These are phyloP conservation scores for Meandrusa payeni DNA, from an alignment of 2,888 invertebrate genomes.

Conservation along the genomic window DNA sequence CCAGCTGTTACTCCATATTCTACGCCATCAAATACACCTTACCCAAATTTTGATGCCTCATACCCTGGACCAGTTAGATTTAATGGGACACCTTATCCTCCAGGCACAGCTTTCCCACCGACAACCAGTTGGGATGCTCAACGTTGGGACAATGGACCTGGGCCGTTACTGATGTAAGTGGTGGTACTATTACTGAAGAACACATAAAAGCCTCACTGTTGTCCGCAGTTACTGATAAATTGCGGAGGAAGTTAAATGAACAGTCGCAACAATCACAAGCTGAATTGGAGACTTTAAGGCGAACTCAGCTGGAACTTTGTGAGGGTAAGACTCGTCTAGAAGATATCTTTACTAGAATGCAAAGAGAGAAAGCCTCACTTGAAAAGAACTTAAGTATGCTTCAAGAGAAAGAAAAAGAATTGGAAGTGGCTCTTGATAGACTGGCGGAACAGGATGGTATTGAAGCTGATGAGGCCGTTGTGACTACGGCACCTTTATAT, in stretches of 20 bases:
- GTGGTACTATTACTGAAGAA: slow-evolving; percentile 95
- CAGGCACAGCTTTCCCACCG: slow-evolving; percentile 50
- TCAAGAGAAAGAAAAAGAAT: slow-evolving; percentile 92
- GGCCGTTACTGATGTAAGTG: slow-evolving; percentile 63
- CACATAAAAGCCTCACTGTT: slow-evolving; percentile 96
- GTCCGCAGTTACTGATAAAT: slow-evolving; percentile 97
- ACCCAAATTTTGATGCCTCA: slow-evolving; percentile 72
- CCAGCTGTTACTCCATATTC: slow-evolving; percentile 66
- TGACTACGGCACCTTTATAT: slow-evolving; percentile 96
- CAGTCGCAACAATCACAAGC: slow-evolving; percentile 95
- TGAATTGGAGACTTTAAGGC: slow-evolving; percentile 92
- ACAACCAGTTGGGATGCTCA: slow-evolving; percentile 44
- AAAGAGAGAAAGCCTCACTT: slow-evolving; percentile 89
- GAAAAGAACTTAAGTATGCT: slow-evolving; percentile 91
- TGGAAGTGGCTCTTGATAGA: slow-evolving; percentile 89
- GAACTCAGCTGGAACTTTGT: slow-evolving; percentile 92
- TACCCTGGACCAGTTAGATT: slow-evolving; percentile 58
- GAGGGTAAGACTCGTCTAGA: slow-evolving; percentile 92
- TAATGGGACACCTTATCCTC: slow-evolving; percentile 44
- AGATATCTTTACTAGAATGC: slow-evolving; percentile 87
- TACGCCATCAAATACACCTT: slow-evolving; percentile 67
- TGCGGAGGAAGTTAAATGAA: slow-evolving; percentile 92
- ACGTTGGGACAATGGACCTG: too few relatives aligned
- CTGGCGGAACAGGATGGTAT: slow-evolving; percentile 89
- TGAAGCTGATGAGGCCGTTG: slow-evolving; percentile 97